Base-by-base conservation (phyloP, 2,888 invertebrate species). In the Aproaerema taeniolella region DNA sequence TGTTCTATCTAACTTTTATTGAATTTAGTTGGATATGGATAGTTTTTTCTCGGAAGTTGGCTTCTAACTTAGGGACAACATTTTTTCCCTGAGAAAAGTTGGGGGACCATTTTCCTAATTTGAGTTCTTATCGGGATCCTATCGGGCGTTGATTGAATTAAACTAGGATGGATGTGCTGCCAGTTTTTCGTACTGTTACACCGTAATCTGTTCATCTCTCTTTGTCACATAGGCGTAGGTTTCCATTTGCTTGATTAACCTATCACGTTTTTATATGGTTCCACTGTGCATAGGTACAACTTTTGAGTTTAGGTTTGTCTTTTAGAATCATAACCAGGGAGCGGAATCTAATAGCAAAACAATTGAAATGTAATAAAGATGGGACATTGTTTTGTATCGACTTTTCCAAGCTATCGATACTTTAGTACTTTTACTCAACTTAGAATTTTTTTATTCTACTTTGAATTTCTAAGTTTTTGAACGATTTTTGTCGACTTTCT, bases 111-210 rank as follows among this genome's bases (percentile, higher is more conserved):
- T 15, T 26, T 15, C 15, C 26, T 35, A 35, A 35, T 35, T 28
- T 28, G 28, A 11, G 35, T 4, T 16, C 15, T 15, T 25, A 35
- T 35, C 35, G 14, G 14, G 28, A 6, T 25, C 16, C 28, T 35
- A 35, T 50, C 41, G 42, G 38, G 32, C 45, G 40, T 49, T 52
- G 53, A 57, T 55, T 57, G 48, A 50, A 55, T 53, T 52, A 50
- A 47, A 42, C 42, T 35, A 28, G 35, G 16, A 35, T 15, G 15
- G 16, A 26, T 26, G 35, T 35, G 16, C 12, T 7, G 10, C 10
- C 15, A 14, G 26, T 26, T 8, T 9, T 26, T 13, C 12, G 35
- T 16, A n/a, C n/a, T 26, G 26, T 20, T 20, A 20, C 25, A 25
- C 25, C 14, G 16, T 35, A 26, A 35, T 35, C 35, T 35, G n/a